A percentile compares a stretch with the other conserved stretches of the same genome.
Conservation (phyloP, 2,113 vertebrate genomes). For the Pedionomus torquatus region DNA sequence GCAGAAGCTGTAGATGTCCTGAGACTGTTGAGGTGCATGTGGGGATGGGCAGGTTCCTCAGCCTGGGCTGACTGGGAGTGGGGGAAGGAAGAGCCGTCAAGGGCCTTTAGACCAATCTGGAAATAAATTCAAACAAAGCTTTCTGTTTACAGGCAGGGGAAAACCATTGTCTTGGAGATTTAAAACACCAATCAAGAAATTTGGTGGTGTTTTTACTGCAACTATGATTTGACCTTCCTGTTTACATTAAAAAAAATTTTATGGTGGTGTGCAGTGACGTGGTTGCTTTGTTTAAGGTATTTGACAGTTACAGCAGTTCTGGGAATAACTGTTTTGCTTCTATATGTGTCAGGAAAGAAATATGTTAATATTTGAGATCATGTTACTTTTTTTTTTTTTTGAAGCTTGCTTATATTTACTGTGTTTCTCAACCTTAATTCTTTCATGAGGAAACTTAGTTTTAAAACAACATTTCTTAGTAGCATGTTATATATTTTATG, state of each 20-base stretch:
- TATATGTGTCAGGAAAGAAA: background rate
- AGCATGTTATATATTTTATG: background rate
- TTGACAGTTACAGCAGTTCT: background rate
- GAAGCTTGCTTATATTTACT: background rate
- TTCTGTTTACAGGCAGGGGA: background rate
- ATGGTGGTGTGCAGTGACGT: background rate
- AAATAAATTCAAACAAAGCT: background rate
- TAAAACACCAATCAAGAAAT: conserved; percentile 9
- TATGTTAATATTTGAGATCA: background rate
- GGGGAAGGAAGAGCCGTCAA: background rate
- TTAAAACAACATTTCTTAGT: background rate
- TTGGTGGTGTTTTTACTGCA: background rate
- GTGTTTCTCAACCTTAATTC: background rate
- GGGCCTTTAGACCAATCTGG: background rate
- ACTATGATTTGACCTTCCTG: conserved; percentile 50
- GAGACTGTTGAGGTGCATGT: background rate
- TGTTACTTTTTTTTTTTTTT: background rate
- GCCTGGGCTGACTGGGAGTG: background rate
- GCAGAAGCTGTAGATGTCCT: background rate
- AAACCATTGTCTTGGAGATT: conserved; percentile 8
- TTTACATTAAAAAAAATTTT: conserved; percentile 25
- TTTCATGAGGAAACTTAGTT: background rate
- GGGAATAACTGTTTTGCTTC: background rate
- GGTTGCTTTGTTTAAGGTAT: conserved; percentile 28
- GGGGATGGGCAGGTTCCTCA: background rate